Percentiles rank a stretch among this genome's conserved stretches.
These are phyloP conservation scores for Coelopa frigida DNA, from an alignment of 1,140 invertebrate species.

Conservation along the genomic window DNA sequence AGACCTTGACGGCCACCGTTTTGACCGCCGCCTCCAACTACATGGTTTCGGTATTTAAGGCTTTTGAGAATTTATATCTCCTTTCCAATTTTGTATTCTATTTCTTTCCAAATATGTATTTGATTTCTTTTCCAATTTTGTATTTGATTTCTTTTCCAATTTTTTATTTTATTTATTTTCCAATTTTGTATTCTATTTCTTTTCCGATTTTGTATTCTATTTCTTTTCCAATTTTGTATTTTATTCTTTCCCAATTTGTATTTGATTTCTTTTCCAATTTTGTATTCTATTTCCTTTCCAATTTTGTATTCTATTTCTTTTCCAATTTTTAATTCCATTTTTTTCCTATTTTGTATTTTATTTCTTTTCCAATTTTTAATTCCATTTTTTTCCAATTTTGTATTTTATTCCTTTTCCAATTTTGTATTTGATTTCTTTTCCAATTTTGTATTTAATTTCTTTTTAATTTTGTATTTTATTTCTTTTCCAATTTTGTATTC, in stretches of 20 bases:
- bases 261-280: too few species aligned
- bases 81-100: background rate
- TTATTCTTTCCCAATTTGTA: slow-evolving; percentile 3
- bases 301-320: background rate
- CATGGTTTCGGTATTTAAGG: slow-evolving; percentile 48
- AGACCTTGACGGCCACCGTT: slow-evolving; percentile 52
- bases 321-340: slow-evolving; percentile 1
- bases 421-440: background rate
- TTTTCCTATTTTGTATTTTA: too few species aligned
- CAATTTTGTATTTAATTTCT: too few species aligned
- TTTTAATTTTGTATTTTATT: background rate
- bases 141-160: slow-evolving; percentile 3
- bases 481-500: background rate
- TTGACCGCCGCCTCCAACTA: slow-evolving; percentile 53
- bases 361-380: too few species aligned
- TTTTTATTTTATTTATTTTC: too few species aligned
- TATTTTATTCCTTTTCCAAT: background rate
- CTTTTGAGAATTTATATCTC: background rate
- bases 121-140: background rate
- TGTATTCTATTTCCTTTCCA: too few species aligned
- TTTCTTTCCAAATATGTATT: slow-evolving; percentile 5
- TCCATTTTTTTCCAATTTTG: too few species aligned
- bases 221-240: background rate
- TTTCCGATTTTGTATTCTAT: background rate
- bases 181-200: too few species aligned